Base-by-base conservation (phyloP, 92 coral and sea anemone species). In the Porites cylindrica region DNA sequence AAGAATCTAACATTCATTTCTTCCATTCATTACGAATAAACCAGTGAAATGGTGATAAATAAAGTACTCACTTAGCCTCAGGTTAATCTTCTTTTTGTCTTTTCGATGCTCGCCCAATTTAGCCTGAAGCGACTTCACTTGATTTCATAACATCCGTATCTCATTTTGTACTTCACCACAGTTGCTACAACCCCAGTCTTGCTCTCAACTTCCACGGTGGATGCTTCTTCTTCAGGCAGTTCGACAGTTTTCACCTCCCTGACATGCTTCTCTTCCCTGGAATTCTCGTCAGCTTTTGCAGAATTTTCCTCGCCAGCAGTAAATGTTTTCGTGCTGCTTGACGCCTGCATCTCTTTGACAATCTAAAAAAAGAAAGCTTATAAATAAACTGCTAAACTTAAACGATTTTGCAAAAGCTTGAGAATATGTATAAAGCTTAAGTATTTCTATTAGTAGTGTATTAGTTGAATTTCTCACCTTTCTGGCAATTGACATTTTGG, bases 341-440 rank as follows among this genome's bases (percentile, higher is more conserved):
- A 1, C 62, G 19, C 20, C 38, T 53, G 58, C 58, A 6, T 24
- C 26, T 74, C 78, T 51, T 74, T 74, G 78, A 74, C 63, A 74
- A 74, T 24, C 78, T 74, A 74, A 4, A 38, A 23, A 74, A 74
- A 74, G 24, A 74, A 74, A 51, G 9, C 78, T 14, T 74, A 74
- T 72, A 21, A 51, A 74, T 20, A 51, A 61, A 61, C 65, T 58
- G 18, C 16, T 16, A 20, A 74, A 74, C 62, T 26, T 26, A 1
- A 26, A 1, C 29, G 29, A 51, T 52, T 74, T n/a, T 51, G 53
- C 64, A 6, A 74, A 43, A 43, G 38, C 20, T 12, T 16, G 17
- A 61, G 9, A 61, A 0, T 12, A 26, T 26, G 29, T 26, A 26
- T 26, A 26, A 26, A 4, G 5, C 65, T 12, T 12, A 61, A 61